Evolutionary conservation across 1,140 invertebrate species (phyloP), one percentile per base, ranked within the genome.

Genomic region (Sycobia sp.): DNA sequence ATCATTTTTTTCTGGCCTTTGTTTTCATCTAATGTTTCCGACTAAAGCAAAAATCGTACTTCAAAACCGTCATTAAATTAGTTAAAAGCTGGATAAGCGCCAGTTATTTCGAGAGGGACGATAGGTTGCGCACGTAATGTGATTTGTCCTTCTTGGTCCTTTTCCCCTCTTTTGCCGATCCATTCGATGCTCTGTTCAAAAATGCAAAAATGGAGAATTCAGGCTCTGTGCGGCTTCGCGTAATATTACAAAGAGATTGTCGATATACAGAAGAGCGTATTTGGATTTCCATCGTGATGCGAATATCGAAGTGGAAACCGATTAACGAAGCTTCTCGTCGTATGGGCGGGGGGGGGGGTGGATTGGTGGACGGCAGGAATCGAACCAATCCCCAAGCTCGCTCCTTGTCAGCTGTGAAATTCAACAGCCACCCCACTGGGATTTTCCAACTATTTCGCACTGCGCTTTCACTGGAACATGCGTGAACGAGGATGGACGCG

Each of bases 371-470:
- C 1, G 25, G n/a, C 23, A 14, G 16, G 27, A 18, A 58, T 58
- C 47, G 47, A 51, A 61, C 44, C 64, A 65, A 65, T 65, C 44
- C 46, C 25, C 39, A 49, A 38, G 9, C 43, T 29, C 41, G 49
- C 57, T 59, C 34, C 53, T 43, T 64, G 60, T 66, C 67, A 62
- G 64, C 61, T 62, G 55, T 50, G 54, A 69, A 69, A 69, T 67
- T 66, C 51, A 59, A 51, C 56, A 58, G 38, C 20, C 54, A 34
- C 63, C 67, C 57, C 67, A 61, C 50, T 56, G 56, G 61, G 27
- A 32, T 43, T 49, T 58, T 41, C 13, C 11, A 25, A 23, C 43
- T 39, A 14, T 20, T 53, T 39, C 7, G 27, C 25, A n/a, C n/a
- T n/a, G n/a, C n/a, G n/a, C n/a, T n/a, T n/a, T n/a, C n/a, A n/a